Percentiles rank a stretch among this genome's conserved stretches.
phyloP scores from a whole-genome alignment of 2,797 vertebrate genomes.

The Centropyge bicolor region DNA sequence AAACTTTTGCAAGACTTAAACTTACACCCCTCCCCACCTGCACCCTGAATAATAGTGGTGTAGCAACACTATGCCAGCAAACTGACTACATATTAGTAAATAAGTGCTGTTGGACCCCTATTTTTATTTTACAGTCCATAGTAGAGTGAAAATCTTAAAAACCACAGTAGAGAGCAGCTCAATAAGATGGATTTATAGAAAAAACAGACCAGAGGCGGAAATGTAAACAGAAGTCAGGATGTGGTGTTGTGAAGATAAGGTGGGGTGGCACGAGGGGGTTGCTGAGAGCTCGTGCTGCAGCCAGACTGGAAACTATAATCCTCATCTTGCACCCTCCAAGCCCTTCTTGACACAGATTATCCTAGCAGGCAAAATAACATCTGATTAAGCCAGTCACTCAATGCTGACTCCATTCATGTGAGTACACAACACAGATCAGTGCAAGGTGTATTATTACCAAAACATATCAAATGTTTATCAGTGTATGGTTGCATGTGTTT shows the following conservation, averaged over 20 bases:
- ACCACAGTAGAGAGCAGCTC: background rate
- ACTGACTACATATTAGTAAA: background rate
- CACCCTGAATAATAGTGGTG: background rate
- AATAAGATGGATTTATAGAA: background rate
- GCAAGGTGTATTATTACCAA: background rate
- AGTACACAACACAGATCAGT: background rate
- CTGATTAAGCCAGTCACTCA: constrained; percentile 47
- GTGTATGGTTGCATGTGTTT: background rate
- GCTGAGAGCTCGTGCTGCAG: constrained; percentile 31
- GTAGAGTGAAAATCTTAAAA: background rate
- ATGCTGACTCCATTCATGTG: constrained; percentile 20
- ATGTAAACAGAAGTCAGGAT: background rate
- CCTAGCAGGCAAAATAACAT: constrained; percentile 53
- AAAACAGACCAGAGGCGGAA: background rate
- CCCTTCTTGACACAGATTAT: constrained; percentile 68
- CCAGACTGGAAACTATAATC: constrained; percentile 72
- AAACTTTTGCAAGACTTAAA: background rate
- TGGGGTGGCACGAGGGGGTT: background rate
- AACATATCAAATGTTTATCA: background rate
- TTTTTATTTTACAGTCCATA: background rate
- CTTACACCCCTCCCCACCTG: background rate
- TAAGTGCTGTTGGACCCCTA: background rate
- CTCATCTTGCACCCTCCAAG: constrained; percentile 46
- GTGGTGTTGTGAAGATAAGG: constrained; percentile 8
- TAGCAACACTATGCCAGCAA: background rate